A percentile compares a stretch with the other conserved stretches of the same genome.
These are phyloP conservation scores for Dicaeum eximium DNA, from an alignment of 2,113 vertebrate species.

Conservation along the genomic window DNA sequence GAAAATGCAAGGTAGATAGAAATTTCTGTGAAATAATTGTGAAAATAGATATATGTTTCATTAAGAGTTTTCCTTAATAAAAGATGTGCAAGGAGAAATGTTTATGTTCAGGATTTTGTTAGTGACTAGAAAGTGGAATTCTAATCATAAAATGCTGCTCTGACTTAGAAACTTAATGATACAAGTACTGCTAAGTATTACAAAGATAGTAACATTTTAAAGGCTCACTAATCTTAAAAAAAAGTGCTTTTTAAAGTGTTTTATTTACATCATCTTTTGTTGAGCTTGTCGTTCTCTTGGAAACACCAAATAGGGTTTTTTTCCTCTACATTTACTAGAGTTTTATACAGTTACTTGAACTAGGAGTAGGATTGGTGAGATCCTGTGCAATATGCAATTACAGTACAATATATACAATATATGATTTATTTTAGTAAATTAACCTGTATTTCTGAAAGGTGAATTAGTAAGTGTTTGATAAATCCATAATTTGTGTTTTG, in stretches of 20 bases:
- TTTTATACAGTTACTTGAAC: background rate
- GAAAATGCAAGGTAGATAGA: background rate
- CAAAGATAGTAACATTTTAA: background rate
- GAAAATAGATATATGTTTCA: background rate
- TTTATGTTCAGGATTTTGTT: background rate
- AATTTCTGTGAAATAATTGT: background rate
- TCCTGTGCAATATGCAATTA: background rate
- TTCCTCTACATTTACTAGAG: fast-evolving
- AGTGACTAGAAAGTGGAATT: background rate
- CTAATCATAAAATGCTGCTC: background rate
- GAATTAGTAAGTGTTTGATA: background rate
- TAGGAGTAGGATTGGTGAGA: background rate
- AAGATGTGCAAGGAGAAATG: background rate
- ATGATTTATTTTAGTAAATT: background rate
- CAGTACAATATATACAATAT: background rate
- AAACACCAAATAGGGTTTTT: background rate
- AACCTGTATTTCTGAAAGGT: background rate
- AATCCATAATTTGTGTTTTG: background rate
- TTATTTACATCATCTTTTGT: background rate
- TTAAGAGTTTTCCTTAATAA: background rate
- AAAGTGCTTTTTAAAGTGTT: background rate
- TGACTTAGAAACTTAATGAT: background rate
- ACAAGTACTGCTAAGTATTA: background rate
- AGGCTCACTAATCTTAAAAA: background rate
- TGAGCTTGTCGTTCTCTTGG: background rate